Conservation (phyloP, 2,888 invertebrate species). For the Dryobota labecula region DNA sequence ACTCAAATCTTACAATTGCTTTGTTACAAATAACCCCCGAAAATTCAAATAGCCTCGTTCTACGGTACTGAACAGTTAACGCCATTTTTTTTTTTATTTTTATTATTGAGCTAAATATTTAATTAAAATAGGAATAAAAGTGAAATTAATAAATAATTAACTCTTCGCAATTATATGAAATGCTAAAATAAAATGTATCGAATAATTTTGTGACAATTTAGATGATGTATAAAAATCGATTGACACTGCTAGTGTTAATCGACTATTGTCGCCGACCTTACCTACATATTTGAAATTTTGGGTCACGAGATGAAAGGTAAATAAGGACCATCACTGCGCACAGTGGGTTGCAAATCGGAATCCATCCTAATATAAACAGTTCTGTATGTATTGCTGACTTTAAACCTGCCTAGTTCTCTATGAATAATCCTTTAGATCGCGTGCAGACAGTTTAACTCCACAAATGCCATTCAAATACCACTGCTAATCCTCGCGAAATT, state of each 20-base stretch:
- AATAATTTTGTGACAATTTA: not conserved
- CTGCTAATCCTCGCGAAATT: slow-evolving; percentile 40
- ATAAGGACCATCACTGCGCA: no score
- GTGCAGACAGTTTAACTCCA: slow-evolving; percentile 38
- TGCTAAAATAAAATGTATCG: not conserved
- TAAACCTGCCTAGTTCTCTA: not conserved
- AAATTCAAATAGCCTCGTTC: no score
- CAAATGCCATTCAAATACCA: slow-evolving; percentile 48
- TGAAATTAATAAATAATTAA: no score
- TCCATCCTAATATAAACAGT: not conserved
- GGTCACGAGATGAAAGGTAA: not conserved
- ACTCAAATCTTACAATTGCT: no score
- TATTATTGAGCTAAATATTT: not conserved
- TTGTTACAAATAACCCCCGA: no score
- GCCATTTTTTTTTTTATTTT: no score
- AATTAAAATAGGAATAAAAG: not conserved
- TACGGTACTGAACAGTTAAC: no score
- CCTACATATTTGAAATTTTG: not conserved
- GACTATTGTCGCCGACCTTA: not conserved
- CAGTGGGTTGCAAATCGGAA: not conserved
- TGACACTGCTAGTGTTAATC: no score
- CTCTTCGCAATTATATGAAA: no score
- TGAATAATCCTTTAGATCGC: slow-evolving; percentile 27
- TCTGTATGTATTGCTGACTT: no score
- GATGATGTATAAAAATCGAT: not conserved